Evolutionary conservation across 2,888 invertebrate genomes (phyloP), one percentile per base, ranked within the genome.

Genomic region (Vanessa cardui): DNA sequence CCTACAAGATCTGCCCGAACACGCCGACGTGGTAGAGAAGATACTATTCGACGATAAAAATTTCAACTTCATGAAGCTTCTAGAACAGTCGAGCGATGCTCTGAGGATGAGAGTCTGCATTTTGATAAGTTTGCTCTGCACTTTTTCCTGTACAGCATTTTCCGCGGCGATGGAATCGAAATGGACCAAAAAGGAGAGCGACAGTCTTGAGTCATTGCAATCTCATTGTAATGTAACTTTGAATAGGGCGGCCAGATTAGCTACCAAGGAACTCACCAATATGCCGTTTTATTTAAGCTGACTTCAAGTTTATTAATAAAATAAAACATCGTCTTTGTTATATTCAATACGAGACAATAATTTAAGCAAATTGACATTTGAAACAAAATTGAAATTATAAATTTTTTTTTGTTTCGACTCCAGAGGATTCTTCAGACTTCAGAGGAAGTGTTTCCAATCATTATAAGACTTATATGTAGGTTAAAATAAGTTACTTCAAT

Each of bases 11-110:
- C 86, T 95, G 20, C 96, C 97, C 0, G 96, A 96, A 79, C 96
- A 97, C 80, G 95, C 95, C 0, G 95, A 95, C 68, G 91, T 97
- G 0, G 95, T 97, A 0, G 96, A 96, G 79, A 95, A 94, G 77
- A 94, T 97, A 69, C 87, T 96, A 6, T 90, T 95, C 67, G 94
- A 94, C 49, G 89, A 92, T 68, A 73, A 85, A 2, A 86, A 86
- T 5, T 89, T 88, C 66, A 92, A 94, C 78, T 93, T 96, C 69
- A 83, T 94, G 49, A 82, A 81, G 44, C 89, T 96, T 62, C 82
- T 96, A 66, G 92, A 94, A 74, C 94, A 94, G 77, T 90, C 94
- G 0, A 93, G 94, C 75, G 92, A 94, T 66, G 84, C 94, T 0
- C 76, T 96, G 8, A 90, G 94, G 75, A 94, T 95, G 77, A 93